Percentiles rank a stretch among this genome's conserved stretches.
Conservation (phyloP, 2,888 invertebrate genomes). For the Galerucella nymphaeae region DNA sequence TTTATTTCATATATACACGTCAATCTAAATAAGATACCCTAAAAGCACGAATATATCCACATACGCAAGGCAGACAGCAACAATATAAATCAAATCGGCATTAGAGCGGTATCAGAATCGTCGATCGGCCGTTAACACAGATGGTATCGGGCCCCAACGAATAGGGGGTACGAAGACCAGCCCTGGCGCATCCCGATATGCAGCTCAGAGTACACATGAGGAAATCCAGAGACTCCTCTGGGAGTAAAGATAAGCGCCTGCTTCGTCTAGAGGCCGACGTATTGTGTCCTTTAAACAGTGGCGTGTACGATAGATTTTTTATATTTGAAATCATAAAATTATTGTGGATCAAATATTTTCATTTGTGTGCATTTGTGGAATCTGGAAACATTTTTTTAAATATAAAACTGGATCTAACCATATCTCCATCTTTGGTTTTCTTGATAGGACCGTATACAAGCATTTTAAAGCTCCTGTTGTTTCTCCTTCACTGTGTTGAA, state of each 20-base stretch:
- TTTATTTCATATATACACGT: not conserved
- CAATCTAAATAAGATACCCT: not conserved
- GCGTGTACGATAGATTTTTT: not conserved
- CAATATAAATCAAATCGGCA: conserved; percentile 63
- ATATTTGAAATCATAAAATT: not conserved
- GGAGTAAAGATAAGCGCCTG: conserved; percentile 45
- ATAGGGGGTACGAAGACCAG: conserved; percentile 36
- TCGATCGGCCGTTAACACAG: conserved; percentile 64
- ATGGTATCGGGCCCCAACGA: conserved; percentile 57
- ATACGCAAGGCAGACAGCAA: conserved; percentile 29
- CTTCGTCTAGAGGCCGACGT: conserved; percentile 41
- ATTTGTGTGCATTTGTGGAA: not conserved
- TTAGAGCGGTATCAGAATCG: conserved; percentile 60
- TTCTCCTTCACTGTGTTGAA: not conserved
- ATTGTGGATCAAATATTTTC: not conserved
- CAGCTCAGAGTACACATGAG: conserved; percentile 41
- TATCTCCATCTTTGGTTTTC: too few relatives aligned
- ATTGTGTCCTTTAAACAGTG: conserved; percentile 35
- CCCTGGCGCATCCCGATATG: conserved; percentile 42
- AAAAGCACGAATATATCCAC: conserved; percentile 8
- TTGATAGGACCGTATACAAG: too few relatives aligned
- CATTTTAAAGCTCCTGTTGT: not conserved
- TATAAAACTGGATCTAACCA: not conserved
- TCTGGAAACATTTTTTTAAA: too few relatives aligned
- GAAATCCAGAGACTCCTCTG: conserved; percentile 46